Base-by-base conservation (phyloP, 1,140 invertebrate species). In the Calosoma granatense region DNA sequence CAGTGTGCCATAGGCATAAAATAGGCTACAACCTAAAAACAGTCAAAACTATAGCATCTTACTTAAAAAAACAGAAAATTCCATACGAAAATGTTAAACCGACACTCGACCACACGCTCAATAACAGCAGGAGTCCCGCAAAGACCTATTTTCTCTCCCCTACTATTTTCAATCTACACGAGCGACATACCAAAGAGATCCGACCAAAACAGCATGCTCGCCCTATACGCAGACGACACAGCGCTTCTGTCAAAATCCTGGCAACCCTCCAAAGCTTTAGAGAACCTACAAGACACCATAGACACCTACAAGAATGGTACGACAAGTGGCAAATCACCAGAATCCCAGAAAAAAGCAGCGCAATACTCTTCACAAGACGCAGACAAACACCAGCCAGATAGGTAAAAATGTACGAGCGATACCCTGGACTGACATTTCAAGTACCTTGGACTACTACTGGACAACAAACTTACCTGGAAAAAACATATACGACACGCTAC, bases 171-270 rank as follows among this genome's bases (percentile, higher is more conserved):
- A 1, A 22, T 69, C 1, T 66, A 57, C 51, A 61, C 55, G 14
- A 22, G 56, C 0, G 61, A 67, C 47, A 43, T 66, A 9, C 59
- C 64, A 11, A 54, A 23, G 17, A 17, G 9, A 19, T 53, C 15
- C 19, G 15, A 47, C 11, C n/a, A 21, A 1, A 57, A 57, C 30
- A 58, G 56, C 21, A 53, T 23, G 2, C 53, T 58, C 1, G 63
- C 59, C 2, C 56, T 54, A 2, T 66, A 57, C 55, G 64, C 65
- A 17, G 63, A 68, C 47, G 67, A 68, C 60, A 65, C 64, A 17
- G 63, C 60, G 0, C 23, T 65, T 1, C 22, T 64, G 1, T 19
- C 58, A 9, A 23, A 14, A 1, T 26, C 58, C 14, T 1, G 43
- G 21, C 51, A 43, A 15, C 21, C 56, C 1, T 17, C 15, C 2